phyloP scores from a whole-genome alignment of 2,888 invertebrate species.

The Autographa gamma region DNA sequence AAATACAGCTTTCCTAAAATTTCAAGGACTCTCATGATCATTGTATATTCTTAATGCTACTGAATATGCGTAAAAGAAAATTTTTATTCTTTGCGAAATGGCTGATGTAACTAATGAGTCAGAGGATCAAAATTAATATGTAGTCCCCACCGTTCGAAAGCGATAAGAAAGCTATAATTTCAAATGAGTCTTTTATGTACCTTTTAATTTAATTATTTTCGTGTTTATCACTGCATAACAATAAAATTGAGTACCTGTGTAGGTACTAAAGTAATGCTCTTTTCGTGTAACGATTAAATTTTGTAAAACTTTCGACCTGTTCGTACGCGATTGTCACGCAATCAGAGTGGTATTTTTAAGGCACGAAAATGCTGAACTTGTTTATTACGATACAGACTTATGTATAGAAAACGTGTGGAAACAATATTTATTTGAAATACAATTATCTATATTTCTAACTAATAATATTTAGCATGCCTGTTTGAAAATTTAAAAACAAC shows the following conservation, averaged over 20 bases:
- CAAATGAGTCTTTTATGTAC: conserved; percentile 15
- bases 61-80: background rate
- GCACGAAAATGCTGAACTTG: background rate
- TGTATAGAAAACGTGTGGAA: background rate
- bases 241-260: background rate
- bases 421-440: too few species aligned
- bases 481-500: background rate
- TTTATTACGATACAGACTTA: background rate
- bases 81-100: background rate
- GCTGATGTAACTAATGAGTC: conserved; percentile 29
- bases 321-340: background rate
- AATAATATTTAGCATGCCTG: background rate
- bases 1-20: background rate
- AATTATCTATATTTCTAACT: background rate
- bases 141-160: background rate
- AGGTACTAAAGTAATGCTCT: background rate
- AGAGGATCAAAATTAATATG: conserved; percentile 25
- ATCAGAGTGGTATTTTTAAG: background rate
- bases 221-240: background rate
- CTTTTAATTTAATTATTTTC: conserved; percentile 15
- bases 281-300: background rate
- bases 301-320: background rate
- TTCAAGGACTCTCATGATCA: background rate
- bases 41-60: background rate
- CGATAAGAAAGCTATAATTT: conserved; percentile 9